Conservation (phyloP, 2,113 vertebrate species). For the Poeciliopsis prolifica region DNA sequence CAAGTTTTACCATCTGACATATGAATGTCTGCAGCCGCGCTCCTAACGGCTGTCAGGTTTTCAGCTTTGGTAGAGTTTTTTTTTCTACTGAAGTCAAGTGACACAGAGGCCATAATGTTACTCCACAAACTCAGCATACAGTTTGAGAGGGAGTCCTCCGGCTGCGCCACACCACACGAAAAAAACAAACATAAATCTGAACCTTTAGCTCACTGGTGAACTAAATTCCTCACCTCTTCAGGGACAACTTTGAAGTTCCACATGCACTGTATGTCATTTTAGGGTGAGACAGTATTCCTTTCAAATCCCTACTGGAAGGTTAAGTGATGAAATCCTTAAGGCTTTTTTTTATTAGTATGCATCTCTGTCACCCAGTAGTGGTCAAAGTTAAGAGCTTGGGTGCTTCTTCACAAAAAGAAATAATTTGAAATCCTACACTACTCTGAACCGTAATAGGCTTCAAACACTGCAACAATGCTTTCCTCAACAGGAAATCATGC, state of each 20-base stretch:
- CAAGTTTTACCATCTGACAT: too few relatives aligned
- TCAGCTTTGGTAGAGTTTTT: not conserved
- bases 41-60: not conserved
- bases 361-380: not conserved
- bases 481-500: not conserved
- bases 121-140: not conserved
- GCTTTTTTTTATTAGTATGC: too few relatives aligned
- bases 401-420: not conserved
- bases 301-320: slow-evolving; percentile 10
- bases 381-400: not conserved
- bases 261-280: slow-evolving; percentile 51
- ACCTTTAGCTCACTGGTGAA: slow-evolving; percentile 43
- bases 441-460: not conserved
- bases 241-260: slow-evolving; percentile 64
- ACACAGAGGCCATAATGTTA: not conserved
- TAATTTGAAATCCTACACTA: not conserved
- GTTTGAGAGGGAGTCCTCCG: slow-evolving; percentile 2
- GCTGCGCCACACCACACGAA: slow-evolving; percentile 6
- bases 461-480: not conserved
- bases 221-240: slow-evolving; percentile 68
- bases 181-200: slow-evolving; percentile 46
- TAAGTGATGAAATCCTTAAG: not conserved
- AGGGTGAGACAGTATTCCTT: not conserved
- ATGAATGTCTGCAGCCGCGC: too few relatives aligned
- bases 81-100: not conserved